Conservation (phyloP, 1,140 invertebrate species). For the Wasmannia auropunctata region DNA sequence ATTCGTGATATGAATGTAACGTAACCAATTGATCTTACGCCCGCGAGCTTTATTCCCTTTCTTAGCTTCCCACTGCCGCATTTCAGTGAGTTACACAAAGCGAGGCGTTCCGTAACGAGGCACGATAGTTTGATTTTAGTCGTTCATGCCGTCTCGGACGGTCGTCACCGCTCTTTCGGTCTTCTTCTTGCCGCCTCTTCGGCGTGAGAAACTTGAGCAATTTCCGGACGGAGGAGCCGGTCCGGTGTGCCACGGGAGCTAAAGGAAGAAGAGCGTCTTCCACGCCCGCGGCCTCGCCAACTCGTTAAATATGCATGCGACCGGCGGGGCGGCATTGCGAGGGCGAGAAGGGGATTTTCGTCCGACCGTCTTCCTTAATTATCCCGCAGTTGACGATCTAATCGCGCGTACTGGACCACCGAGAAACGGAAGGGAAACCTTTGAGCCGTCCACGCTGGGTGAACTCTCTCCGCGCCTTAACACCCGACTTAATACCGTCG, state of each 20-base stretch:
- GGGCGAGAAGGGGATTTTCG: constrained; percentile 69
- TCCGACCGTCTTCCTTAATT: constrained; percentile 83
- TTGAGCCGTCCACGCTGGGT: constrained; percentile 76
- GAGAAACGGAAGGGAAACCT: constrained; percentile 79
- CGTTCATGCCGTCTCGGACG: constrained; percentile 31
- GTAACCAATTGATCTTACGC: constrained; percentile 27
- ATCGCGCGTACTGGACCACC: constrained; percentile 78
- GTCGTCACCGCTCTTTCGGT: constrained; percentile 49
- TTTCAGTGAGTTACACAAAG: constrained; percentile 33
- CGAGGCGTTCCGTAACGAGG: constrained; percentile 36
- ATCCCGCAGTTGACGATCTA: constrained; percentile 80
- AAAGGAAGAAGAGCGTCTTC: constrained; percentile 64
- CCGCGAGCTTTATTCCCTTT: constrained; percentile 12
- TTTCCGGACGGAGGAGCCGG: constrained; percentile 46
- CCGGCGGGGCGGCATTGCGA: constrained; percentile 67
- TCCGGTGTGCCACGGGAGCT: constrained; percentile 24
- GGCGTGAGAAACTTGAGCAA: constrained; percentile 55
- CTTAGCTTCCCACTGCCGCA: constrained; percentile 12
- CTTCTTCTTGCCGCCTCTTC: constrained; percentile 14
- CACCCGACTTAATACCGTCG: constrained; percentile 78
- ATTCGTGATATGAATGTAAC: neutral
- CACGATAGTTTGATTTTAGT: constrained; percentile 33
- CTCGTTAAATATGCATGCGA: constrained; percentile 83
- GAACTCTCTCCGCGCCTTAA: constrained; percentile 62
- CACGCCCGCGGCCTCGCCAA: constrained; percentile 75